Base-by-base conservation (phyloP, 1,140 invertebrate species). In the Ceratina calcarata region DNA sequence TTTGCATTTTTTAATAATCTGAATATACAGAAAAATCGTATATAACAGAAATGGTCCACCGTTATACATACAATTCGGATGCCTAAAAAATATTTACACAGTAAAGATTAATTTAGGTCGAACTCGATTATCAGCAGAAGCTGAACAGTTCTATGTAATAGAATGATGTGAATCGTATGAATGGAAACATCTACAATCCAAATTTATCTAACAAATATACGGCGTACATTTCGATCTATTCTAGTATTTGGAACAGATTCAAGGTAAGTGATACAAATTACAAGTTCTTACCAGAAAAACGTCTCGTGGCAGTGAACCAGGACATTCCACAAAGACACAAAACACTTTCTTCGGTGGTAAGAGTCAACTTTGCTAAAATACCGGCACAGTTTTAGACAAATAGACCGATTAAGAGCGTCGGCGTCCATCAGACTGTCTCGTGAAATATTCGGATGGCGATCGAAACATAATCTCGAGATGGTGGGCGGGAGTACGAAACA, bases 391-490 rank as follows among this genome's bases (percentile, higher is more conserved):
- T 58, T 57, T 49, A 27, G 49, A 69, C 61, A 71, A 71, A 78
- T 71, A 78, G 75, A 49, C 53, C 75, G 75, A 71, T 71, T 27
- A 78, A 62, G 58, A 62, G 51, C 60, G 27, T n/a, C 58, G 67
- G 32, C 55, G 22, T 65, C 32, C 51, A 6, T 78, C 69, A 32
- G 57, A 53, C 68, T 51, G 69, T 55, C 60, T 72, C 49, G 72
- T 78, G 71, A 78, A 78, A 72, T 72, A 49, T 78, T 78, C 51
- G 6, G 20, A 3, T 16, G 49, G 1, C 24, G 76, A 65, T 78
- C 69, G 76, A 72, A 78, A 20, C 7, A 64, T 57, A 78, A 78
- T 78, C 60, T 57, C 68, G 60, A 65, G 72, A 78, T 65, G 69
- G 76, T 55, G 72, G 62, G 24, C 20, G 62, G 65, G 32, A 72